Evolutionary conservation across 1,140 invertebrate species (phyloP).

Genomic region (Hermatobates lingyangjiaoensis): DNA sequence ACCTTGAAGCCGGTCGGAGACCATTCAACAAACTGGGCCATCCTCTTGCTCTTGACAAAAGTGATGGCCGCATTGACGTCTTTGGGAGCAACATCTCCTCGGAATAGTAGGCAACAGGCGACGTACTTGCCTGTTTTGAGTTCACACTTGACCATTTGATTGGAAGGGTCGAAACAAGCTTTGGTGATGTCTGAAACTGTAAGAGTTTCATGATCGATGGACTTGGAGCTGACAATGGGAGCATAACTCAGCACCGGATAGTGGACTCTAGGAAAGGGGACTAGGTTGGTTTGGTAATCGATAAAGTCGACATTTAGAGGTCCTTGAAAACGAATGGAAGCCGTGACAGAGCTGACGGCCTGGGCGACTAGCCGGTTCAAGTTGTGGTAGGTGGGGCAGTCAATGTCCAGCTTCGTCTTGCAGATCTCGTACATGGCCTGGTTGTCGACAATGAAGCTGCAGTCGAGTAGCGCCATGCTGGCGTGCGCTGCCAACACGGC

Average conservation of each 20-base stretch:
- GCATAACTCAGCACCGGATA: conserved; percentile 41
- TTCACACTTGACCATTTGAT: conserved; percentile 38
- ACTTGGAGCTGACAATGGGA: conserved; percentile 36
- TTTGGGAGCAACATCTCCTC: conserved; percentile 41
- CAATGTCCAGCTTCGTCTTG: conserved; percentile 30
- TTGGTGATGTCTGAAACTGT: conserved; percentile 27
- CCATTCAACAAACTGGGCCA: conserved; percentile 34
- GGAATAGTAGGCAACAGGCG: conserved; percentile 62
- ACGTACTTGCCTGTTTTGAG: conserved; percentile 22
- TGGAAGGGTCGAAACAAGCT: conserved; percentile 27
- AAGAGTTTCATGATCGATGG: conserved; percentile 32
- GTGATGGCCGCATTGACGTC: conserved; percentile 42
- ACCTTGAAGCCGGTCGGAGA: conserved; percentile 32
- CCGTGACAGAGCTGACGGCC: conserved; percentile 37
- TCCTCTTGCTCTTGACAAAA: conserved; percentile 31
- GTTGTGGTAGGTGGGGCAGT: conserved; percentile 36
- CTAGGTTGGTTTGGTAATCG: conserved; percentile 44
- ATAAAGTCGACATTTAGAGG: conserved; percentile 44
- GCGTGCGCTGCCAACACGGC: conserved; percentile 40
- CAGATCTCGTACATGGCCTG: conserved; percentile 48
- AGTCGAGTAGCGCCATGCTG: conserved; percentile 40
- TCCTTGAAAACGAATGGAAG: conserved; percentile 42
- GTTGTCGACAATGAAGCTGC: conserved; percentile 41
- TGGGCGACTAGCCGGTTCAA: conserved; percentile 36
- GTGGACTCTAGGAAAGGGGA: conserved; percentile 29